Conservation (phyloP, 2,113 vertebrate species). For the Coturnix japonica region DNA sequence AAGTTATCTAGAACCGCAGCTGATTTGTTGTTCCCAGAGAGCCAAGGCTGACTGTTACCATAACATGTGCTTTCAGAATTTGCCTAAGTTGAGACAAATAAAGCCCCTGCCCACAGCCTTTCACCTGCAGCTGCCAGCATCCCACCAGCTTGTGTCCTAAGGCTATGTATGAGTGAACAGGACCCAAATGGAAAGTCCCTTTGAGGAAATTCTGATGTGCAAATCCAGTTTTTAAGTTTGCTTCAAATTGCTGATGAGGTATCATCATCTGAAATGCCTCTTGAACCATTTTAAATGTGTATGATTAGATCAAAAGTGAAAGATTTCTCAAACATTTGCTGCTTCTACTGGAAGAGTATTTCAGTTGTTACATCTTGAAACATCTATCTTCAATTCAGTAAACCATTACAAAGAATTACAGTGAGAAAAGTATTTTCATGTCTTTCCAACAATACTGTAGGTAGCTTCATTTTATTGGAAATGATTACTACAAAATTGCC, state of each 20-base stretch:
- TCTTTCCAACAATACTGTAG: neutral
- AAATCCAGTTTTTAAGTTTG: neutral
- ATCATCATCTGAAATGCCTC: neutral
- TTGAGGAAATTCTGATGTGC: neutral
- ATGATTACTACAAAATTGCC: neutral
- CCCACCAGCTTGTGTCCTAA: neutral
- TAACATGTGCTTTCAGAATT: neutral
- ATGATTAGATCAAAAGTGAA: neutral
- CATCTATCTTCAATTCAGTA: neutral
- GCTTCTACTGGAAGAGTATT: neutral
- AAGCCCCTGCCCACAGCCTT: neutral
- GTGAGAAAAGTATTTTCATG: rapidly evolving
- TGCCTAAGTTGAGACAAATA: neutral
- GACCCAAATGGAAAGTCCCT: neutral
- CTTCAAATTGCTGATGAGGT: neutral
- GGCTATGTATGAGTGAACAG: neutral
- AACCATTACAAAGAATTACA: neutral
- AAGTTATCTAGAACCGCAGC: neutral
- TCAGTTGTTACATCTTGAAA: neutral
- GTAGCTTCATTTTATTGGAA: neutral
- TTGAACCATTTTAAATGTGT: neutral
- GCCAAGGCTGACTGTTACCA: rapidly evolving
- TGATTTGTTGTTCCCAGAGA: neutral
- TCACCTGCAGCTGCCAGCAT: neutral
- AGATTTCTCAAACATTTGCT: neutral